Percentiles rank a stretch among this genome's conserved stretches.
Conservation (phyloP, 2,888 invertebrate genomes). For the Morinoia aosen region DNA sequence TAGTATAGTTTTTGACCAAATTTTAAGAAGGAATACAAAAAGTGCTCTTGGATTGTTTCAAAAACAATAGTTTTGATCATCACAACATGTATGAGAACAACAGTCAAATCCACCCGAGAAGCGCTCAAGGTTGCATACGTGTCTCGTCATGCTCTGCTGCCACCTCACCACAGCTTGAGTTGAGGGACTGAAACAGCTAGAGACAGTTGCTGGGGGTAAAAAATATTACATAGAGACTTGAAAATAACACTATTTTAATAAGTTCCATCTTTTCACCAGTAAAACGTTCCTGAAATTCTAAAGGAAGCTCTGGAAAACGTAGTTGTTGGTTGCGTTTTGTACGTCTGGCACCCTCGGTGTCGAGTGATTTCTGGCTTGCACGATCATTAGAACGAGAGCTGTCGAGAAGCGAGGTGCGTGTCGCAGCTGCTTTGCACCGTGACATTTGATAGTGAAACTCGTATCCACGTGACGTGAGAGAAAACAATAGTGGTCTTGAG, state of each 20-base stretch:
- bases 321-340: neutral
- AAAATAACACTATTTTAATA: neutral
- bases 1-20: no score
- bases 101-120: neutral
- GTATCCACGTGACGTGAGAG: neutral
- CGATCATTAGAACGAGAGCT: slow-evolving; percentile 5
- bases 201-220: no score
- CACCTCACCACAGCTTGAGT: neutral
- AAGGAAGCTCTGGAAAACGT: neutral
- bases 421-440: neutral
- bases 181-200: neutral
- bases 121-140: slow-evolving; percentile 21
- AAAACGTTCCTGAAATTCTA: neutral
- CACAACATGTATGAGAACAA: neutral
- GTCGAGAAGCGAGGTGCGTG: neutral
- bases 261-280: neutral
- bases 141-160: slow-evolving; percentile 15
- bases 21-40: neutral
- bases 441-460: slow-evolving; percentile 40
- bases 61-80: neutral
- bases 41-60: neutral
- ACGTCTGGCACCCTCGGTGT: neutral
- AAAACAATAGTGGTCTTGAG: neutral
- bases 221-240: no score
- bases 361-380: neutral